phyloP scores from a whole-genome alignment of 2,113 vertebrate species.

The Dicerorhinus sumatrensis region DNA sequence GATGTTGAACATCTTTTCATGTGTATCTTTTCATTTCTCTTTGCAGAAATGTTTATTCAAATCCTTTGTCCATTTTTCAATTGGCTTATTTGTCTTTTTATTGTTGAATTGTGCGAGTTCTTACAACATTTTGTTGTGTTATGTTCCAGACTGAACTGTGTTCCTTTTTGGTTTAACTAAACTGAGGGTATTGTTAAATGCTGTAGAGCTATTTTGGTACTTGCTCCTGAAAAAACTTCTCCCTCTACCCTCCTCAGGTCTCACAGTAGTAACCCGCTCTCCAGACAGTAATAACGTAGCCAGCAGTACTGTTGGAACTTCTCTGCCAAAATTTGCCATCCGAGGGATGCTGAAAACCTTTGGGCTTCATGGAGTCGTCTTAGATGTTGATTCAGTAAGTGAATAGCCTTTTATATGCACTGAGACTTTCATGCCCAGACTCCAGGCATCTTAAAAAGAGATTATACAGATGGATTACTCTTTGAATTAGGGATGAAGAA shows the following conservation, averaged over 20 bases:
- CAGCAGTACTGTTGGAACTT: slow-evolving; percentile 93
- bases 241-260: slow-evolving; percentile 86
- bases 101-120: not conserved
- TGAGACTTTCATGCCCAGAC: not conserved
- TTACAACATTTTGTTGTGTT: not conserved
- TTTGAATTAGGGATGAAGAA: not conserved
- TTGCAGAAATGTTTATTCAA: not conserved
- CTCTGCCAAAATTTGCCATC: slow-evolving; percentile 97
- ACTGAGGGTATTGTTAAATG: not conserved
- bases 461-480: not conserved
- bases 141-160: not conserved
- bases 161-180: not conserved
- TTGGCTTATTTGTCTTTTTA: slow-evolving; percentile 10
- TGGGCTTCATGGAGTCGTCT: slow-evolving; percentile 95
- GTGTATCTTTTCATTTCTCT: slow-evolving; percentile 38
- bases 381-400: slow-evolving; percentile 98
- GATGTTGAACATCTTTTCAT: not conserved
- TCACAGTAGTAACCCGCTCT: slow-evolving; percentile 96
- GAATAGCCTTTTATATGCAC: not conserved
- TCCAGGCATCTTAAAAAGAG: not conserved
- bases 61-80: not conserved
- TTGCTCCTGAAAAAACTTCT: not conserved
- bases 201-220: not conserved
- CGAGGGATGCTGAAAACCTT: slow-evolving; percentile 99
- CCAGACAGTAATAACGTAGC: slow-evolving; percentile 97